phyloP scores from a whole-genome alignment of 2,113 vertebrate genomes.

The Xiphophorus maculatus region DNA sequence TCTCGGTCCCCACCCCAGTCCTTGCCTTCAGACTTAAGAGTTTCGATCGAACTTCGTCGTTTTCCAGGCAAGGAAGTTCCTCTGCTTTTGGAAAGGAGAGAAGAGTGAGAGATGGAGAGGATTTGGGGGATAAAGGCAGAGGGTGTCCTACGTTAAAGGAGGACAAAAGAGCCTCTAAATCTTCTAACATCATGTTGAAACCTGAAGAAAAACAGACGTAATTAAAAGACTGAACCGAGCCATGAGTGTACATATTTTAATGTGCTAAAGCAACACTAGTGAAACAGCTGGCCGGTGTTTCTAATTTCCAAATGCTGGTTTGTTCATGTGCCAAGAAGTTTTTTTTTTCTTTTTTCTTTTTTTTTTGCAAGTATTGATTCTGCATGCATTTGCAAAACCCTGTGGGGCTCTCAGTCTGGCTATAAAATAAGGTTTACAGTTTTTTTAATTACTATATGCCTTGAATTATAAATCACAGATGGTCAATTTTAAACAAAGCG shows the following conservation, averaged over 20 bases:
- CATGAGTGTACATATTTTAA: conserved; percentile 30
- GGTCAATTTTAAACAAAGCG: background rate
- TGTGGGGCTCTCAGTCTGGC: background rate
- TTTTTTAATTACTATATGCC: background rate
- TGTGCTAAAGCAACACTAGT: conserved; percentile 27
- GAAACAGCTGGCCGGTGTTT: conserved; percentile 47
- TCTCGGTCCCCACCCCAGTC: conserved; percentile 8
- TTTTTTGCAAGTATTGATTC: conserved; percentile 22
- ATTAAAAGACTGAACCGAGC: conserved; percentile 43
- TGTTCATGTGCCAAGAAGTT: conserved; percentile 24
- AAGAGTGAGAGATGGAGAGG: conserved; percentile 1
- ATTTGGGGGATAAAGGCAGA: conserved; percentile 15
- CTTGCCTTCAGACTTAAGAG: conserved; percentile 28
- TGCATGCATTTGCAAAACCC: background rate
- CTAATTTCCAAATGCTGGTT: conserved; percentile 23
- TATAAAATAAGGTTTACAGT: background rate
- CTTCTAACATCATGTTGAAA: conserved; percentile 55
- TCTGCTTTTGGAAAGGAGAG: conserved; percentile 19
- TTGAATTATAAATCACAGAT: background rate
- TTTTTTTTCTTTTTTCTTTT: background rate
- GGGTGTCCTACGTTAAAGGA: conserved; percentile 16
- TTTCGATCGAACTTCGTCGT: conserved; percentile 40
- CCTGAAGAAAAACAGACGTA: conserved; percentile 30
- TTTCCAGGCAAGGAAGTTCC: conserved; percentile 50
- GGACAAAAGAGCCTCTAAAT: conserved; percentile 54